phyloP scores from a whole-genome alignment of 2,797 vertebrate genomes.

The Fringilla coelebs region DNA sequence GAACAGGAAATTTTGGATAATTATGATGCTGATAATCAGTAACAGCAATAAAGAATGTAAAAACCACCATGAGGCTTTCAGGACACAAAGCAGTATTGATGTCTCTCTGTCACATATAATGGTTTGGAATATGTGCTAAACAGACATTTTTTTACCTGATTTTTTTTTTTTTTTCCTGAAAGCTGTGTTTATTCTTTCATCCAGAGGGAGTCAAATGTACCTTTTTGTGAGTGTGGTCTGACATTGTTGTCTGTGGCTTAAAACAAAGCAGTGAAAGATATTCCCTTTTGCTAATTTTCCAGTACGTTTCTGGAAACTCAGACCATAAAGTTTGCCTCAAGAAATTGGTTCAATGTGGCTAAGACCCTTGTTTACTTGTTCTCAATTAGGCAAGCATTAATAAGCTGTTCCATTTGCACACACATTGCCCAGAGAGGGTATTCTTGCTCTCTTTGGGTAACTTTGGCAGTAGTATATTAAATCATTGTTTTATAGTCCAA shows the following conservation, averaged over 20 bases:
- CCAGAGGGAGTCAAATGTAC: conserved; percentile 2
- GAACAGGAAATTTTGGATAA: background rate
- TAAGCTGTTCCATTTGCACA: conserved; percentile 64
- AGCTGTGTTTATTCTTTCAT: background rate
- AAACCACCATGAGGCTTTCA: background rate
- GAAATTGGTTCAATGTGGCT: conserved; percentile 62
- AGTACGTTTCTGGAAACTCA: conserved; percentile 69
- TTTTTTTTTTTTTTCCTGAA: background rate
- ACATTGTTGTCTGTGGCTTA: conserved; percentile 59
- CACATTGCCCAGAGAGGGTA: conserved; percentile 54
- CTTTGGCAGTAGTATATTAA: conserved; percentile 53
- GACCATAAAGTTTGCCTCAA: conserved; percentile 64
- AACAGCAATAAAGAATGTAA: background rate
- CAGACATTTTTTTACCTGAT: background rate
- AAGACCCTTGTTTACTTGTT: conserved; percentile 64
- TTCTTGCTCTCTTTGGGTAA: conserved; percentile 56
- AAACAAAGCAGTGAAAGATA: conserved; percentile 55
- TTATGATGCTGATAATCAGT: background rate
- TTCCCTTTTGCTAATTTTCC: conserved; percentile 65
- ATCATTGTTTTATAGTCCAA: conserved; percentile 16
- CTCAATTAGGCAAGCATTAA: conserved; percentile 69
- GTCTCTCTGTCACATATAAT: background rate
- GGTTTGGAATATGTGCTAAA: background rate
- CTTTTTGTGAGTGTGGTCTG: background rate
- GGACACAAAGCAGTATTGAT: background rate